Percentiles rank a stretch among this genome's conserved stretches.
These are phyloP conservation scores for Protobothrops mucrosquamatus DNA, from an alignment of 2,113 vertebrate species.

Conservation along the genomic window DNA sequence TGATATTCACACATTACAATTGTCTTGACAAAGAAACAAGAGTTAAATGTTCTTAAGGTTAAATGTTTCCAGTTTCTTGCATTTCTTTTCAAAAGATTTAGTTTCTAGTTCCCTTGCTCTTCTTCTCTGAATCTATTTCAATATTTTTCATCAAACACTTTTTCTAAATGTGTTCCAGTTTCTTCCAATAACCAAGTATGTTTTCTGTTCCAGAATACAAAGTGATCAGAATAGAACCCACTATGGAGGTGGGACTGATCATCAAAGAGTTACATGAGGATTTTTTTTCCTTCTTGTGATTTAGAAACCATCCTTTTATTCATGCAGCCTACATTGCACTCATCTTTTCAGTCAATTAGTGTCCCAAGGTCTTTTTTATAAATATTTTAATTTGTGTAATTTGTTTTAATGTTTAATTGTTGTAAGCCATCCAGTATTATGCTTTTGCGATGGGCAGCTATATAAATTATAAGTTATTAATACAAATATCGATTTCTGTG, in stretches of 20 bases:
- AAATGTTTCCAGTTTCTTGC: background rate
- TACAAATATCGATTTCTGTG: background rate
- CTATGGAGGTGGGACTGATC: background rate
- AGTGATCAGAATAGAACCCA: background rate
- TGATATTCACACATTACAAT: background rate
- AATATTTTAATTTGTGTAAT: background rate
- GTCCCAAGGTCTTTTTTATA: background rate
- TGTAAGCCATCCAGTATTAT: background rate
- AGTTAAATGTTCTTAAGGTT: background rate
- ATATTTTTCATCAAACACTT: background rate
- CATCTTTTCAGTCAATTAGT: background rate
- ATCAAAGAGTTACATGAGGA: background rate
- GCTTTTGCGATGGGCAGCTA: background rate
- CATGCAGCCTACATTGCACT: background rate
- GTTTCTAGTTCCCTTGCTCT: background rate
- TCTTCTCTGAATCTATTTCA: background rate
- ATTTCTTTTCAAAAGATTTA: background rate
- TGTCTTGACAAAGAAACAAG: background rate
- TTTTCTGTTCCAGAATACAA: background rate
- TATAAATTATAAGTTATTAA: background rate
- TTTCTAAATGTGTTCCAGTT: background rate
- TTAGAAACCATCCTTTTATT: background rate
- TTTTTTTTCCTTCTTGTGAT: background rate
- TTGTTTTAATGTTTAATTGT: background rate
- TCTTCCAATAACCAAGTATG: background rate